Evolutionary conservation across 1,140 invertebrate species (phyloP).

Genomic region (Drosophila gunungcola): DNA sequence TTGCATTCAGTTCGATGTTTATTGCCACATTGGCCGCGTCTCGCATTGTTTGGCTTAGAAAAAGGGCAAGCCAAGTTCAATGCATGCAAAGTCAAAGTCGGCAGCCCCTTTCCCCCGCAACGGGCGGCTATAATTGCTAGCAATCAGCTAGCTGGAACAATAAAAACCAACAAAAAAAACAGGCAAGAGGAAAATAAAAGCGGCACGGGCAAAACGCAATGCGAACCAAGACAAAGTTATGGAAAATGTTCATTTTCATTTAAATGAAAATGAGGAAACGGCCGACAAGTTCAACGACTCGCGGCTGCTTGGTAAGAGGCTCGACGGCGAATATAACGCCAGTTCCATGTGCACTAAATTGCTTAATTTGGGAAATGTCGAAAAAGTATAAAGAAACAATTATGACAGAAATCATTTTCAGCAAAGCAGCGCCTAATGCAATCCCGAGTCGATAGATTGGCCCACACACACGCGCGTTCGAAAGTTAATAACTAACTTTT

Average conservation of each 20-base stretch:
- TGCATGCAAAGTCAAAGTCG: slow-evolving; percentile 60
- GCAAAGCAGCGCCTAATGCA: slow-evolving; percentile 54
- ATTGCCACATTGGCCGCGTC: slow-evolving; percentile 38
- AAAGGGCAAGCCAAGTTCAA: slow-evolving; percentile 51
- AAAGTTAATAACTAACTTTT: slow-evolving; percentile 21
- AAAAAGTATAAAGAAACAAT: slow-evolving; percentile 72
- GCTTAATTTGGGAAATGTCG: slow-evolving; percentile 75
- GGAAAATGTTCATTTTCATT: slow-evolving; percentile 67
- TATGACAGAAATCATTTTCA: slow-evolving; percentile 64
- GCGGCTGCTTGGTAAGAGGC: slow-evolving; percentile 24
- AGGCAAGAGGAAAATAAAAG: slow-evolving; percentile 36
- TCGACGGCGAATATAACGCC: slow-evolving; percentile 20
- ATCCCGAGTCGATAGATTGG: slow-evolving; percentile 31
- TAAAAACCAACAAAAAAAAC: slow-evolving; percentile 38
- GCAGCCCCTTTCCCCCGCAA: background rate
- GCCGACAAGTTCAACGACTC: slow-evolving; percentile 73
- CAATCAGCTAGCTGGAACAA: slow-evolving; percentile 68
- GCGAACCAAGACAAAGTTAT: slow-evolving; percentile 47
- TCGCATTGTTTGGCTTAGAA: slow-evolving; percentile 36
- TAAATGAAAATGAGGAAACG: slow-evolving; percentile 77
- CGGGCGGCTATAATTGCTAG: slow-evolving; percentile 52
- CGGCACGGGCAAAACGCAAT: slow-evolving; percentile 48
- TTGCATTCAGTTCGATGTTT: slow-evolving; percentile 29
- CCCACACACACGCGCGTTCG: slow-evolving; percentile 20
- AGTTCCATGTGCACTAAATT: slow-evolving; percentile 55